phyloP scores from a whole-genome alignment of 2,113 vertebrate species.

The Lutjanus erythropterus region DNA sequence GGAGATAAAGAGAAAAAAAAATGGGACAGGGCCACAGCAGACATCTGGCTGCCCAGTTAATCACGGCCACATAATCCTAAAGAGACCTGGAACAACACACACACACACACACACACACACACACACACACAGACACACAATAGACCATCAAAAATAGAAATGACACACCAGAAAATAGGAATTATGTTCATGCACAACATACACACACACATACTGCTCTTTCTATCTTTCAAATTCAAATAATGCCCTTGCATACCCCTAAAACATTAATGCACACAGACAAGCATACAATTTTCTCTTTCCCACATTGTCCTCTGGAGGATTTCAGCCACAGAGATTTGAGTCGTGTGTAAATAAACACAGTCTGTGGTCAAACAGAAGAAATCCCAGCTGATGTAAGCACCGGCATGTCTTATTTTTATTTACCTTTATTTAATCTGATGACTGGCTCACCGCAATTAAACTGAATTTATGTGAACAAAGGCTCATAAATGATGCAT shows the following conservation, averaged over 20 bases:
- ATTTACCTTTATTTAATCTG: conserved; percentile 1
- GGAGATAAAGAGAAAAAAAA: background rate
- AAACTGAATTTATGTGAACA: background rate
- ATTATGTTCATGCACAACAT: conserved; percentile 9
- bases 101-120: conserved; percentile 16
- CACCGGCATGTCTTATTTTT: background rate
- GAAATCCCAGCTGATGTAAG: conserved; percentile 1
- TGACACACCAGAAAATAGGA: conserved; percentile 43
- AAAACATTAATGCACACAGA: conserved; percentile 20
- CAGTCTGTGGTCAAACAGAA: conserved; percentile 27
- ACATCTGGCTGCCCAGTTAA: conserved; percentile 62
- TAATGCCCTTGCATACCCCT: background rate
- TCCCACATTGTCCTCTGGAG: background rate
- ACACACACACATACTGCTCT: background rate
- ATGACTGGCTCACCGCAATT: background rate
- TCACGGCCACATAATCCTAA: conserved; percentile 54
- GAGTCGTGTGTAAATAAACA: conserved; percentile 24
- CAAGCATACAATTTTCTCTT: background rate
- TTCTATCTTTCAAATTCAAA: conserved; percentile 3
- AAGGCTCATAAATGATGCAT: background rate
- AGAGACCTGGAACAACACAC: conserved; percentile 34
- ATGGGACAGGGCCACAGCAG: conserved; percentile 25
- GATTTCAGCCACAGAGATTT: conserved; percentile 15
- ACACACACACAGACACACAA: conserved; percentile 23
- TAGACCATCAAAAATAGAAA: conserved; percentile 25